A percentile compares a stretch with the other conserved stretches of the same genome.
phyloP scores from a whole-genome alignment of 2,113 vertebrate species.

The Drymodes brunneopygia region DNA sequence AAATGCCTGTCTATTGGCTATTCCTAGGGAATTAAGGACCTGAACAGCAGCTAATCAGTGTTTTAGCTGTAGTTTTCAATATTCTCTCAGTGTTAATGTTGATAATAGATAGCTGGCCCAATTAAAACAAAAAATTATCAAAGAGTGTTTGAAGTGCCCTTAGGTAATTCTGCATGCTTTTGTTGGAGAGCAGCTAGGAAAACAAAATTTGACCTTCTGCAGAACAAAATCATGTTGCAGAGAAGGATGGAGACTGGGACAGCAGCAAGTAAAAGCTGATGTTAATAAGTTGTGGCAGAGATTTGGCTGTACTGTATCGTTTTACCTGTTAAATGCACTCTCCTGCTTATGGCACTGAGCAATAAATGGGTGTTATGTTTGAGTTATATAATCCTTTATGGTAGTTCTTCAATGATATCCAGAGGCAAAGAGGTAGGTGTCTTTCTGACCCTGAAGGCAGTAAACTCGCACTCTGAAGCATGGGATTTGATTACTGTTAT shows the following conservation, averaged over 20 bases:
- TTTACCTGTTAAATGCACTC: neutral
- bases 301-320: neutral
- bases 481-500: conserved; percentile 38
- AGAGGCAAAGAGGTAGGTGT: neutral
- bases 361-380: conserved; percentile 18
- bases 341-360: neutral
- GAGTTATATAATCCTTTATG: neutral
- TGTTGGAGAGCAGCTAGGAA: conserved; percentile 20
- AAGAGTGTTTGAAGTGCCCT: conserved; percentile 55
- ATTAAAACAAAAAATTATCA: conserved; percentile 67
- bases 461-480: neutral
- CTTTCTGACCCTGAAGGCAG: neutral
- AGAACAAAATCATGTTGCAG: neutral
- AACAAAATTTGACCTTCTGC: conserved; percentile 59
- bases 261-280: neutral
- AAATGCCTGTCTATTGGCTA: conserved; percentile 36
- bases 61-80: conserved; percentile 51
- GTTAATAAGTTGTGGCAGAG: neutral
- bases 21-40: conserved; percentile 49
- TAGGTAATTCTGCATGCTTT: conserved; percentile 40
- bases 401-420: neutral
- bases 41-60: conserved; percentile 39
- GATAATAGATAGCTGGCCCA: conserved; percentile 62
- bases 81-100: conserved; percentile 54
- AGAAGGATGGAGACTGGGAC: neutral